Evolutionary conservation across 1,140 invertebrate genomes (phyloP).

Genomic region (Ephestia elutella): DNA sequence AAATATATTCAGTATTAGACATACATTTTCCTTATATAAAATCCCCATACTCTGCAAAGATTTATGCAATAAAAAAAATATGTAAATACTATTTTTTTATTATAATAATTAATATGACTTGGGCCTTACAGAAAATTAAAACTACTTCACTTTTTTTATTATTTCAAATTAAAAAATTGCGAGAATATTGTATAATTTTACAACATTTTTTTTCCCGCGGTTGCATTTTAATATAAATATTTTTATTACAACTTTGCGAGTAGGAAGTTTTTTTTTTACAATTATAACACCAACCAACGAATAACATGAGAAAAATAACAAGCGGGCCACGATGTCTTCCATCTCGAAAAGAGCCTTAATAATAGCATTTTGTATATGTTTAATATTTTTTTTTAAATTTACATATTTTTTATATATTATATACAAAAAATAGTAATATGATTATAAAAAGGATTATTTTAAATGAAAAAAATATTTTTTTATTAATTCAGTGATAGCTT

Average conservation of each 20-base stretch:
- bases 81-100: background rate
- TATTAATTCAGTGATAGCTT: no score
- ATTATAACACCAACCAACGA: constrained; percentile 17
- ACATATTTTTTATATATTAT: no score
- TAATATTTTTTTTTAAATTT: background rate
- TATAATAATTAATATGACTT: no score
- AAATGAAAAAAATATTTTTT: no score
- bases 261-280: background rate
- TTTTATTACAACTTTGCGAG: background rate
- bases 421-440: no score
- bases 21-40: background rate
- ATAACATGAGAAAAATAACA: constrained; percentile 33
- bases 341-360: constrained; percentile 5
- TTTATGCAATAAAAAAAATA: background rate
- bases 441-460: no score
- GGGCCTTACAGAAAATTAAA: no score
- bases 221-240: no score
- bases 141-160: no score
- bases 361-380: background rate
- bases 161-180: no score
- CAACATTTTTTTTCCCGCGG: no score
- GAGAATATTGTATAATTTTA: no score
- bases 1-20: background rate
- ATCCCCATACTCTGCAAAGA: background rate
- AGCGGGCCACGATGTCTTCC: constrained; percentile 28